Percentiles rank a stretch among this genome's conserved stretches.
phyloP scores from a whole-genome alignment of 1,140 invertebrate species.

The Hypothenemus hampei region DNA sequence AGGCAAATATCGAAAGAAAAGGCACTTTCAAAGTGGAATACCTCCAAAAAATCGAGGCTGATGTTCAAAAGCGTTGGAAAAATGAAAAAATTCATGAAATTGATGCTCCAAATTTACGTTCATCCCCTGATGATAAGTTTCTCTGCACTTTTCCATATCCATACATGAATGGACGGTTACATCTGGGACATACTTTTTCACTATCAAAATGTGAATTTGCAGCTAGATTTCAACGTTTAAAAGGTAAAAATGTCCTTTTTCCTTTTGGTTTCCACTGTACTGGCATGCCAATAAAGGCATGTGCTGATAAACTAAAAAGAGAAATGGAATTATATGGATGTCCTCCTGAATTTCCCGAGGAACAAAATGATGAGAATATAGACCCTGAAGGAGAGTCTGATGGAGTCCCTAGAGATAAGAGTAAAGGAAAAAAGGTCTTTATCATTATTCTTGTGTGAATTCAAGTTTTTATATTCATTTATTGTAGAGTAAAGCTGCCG shows the following conservation, averaged over 20 bases:
- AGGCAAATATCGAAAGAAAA: conserved; percentile 69
- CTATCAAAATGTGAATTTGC: conserved; percentile 98
- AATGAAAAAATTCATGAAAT: conserved; percentile 71
- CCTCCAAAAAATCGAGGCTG: conserved; percentile 79
- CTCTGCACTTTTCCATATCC: conserved; percentile 96
- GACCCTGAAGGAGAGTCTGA: conserved; percentile 53
- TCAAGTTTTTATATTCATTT: conserved; percentile 14
- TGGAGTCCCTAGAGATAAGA: conserved; percentile 82
- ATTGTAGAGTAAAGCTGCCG: conserved; percentile 85
- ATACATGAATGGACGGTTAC: conserved; percentile 98
- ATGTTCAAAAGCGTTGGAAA: conserved; percentile 81
- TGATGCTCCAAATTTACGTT: conserved; percentile 63
- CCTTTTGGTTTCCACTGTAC: conserved; percentile 99
- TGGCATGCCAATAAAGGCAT: conserved; percentile 95
- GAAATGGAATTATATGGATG: conserved; percentile 91
- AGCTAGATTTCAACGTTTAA: conserved; percentile 66
- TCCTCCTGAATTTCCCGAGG: conserved; percentile 86
- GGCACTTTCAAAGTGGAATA: conserved; percentile 90
- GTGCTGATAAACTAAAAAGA: conserved; percentile 94
- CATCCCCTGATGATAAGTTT: conserved; percentile 74
- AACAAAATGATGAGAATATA: conserved; percentile 46
- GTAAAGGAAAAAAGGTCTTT: conserved; percentile 91
- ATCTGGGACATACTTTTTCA: conserved; percentile 97
- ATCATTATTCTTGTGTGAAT: neutral
- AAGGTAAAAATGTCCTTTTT: conserved; percentile 89